Percentiles rank a stretch among this genome's conserved stretches.
Evolutionary conservation across 2,888 invertebrate species (phyloP).

Genomic region (Strigamia crassipes): DNA sequence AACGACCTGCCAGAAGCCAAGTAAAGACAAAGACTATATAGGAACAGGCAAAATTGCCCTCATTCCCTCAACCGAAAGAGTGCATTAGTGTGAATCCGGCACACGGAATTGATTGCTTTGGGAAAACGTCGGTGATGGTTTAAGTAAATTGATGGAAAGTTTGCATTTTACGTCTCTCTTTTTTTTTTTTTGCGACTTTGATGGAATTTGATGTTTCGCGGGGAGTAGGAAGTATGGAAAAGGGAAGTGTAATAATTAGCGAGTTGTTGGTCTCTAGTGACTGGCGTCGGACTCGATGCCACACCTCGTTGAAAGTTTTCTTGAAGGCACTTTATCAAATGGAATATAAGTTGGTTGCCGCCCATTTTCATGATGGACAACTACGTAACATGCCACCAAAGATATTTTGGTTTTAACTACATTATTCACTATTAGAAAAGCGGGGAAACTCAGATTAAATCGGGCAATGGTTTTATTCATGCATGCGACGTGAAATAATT

Average conservation of each 20-base stretch:
- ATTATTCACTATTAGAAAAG: background rate
- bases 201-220: background rate
- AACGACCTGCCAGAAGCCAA: background rate
- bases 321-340: conserved; percentile 10
- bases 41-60: background rate
- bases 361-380: conserved; percentile 4
- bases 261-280: conserved; percentile 3
- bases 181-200: background rate
- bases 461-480: background rate
- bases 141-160: background rate
- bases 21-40: background rate
- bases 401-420: background rate
- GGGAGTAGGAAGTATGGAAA: background rate
- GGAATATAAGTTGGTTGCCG: conserved; percentile 4
- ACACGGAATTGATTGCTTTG: background rate
- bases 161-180: background rate
- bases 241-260: background rate
- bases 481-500: background rate
- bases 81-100: background rate
- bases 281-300: conserved; percentile 4
- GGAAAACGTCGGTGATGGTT: background rate
- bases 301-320: conserved; percentile 10
- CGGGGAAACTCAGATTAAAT: background rate
- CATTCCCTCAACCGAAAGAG: background rate
- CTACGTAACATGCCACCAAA: background rate